Conservation (phyloP, 23 tunicate genomes). For the Trididemnum nubilum region DNA sequence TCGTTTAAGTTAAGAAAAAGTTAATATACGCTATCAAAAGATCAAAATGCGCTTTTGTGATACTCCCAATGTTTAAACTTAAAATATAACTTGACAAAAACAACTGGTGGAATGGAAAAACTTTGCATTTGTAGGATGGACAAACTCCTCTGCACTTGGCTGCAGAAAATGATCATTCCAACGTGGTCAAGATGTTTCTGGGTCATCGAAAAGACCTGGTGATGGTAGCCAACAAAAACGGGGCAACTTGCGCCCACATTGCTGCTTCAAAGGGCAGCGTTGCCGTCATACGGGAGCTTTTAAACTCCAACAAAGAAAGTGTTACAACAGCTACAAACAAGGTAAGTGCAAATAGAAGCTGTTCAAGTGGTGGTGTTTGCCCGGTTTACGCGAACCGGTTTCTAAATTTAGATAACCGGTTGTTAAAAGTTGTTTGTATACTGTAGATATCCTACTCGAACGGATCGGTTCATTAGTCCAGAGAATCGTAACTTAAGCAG, state of each 20-base stretch:
- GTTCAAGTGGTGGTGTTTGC: too few relatives aligned
- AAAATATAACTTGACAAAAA: too few relatives aligned
- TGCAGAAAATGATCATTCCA: constrained; percentile 92
- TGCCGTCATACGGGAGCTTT: constrained; percentile 69
- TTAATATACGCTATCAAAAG: too few relatives aligned
- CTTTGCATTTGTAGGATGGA: constrained; percentile 49
- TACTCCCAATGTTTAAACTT: too few relatives aligned
- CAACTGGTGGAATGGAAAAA: not conserved
- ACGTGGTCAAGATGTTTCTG: constrained; percentile 82
- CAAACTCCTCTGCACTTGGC: constrained; percentile 90
- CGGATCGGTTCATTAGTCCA: too few relatives aligned
- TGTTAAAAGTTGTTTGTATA: too few relatives aligned
- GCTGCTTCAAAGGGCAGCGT: constrained; percentile 95
- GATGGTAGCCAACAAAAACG: constrained; percentile 75
- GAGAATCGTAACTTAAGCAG: too few relatives aligned
- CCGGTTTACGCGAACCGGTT: too few relatives aligned
- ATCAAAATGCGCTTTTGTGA: too few relatives aligned
- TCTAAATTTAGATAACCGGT: too few relatives aligned
- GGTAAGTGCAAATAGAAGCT: constrained; percentile 48
- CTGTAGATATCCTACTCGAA: too few relatives aligned
- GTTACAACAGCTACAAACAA: constrained; percentile 61
- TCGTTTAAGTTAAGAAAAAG: too few relatives aligned
- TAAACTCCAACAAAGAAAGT: constrained; percentile 66
- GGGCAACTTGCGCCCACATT: constrained; percentile 92
- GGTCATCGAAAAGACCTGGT: constrained; percentile 64